Evolutionary conservation across 2,888 invertebrate species (phyloP).

Genomic region (Eledone cirrhosa): DNA sequence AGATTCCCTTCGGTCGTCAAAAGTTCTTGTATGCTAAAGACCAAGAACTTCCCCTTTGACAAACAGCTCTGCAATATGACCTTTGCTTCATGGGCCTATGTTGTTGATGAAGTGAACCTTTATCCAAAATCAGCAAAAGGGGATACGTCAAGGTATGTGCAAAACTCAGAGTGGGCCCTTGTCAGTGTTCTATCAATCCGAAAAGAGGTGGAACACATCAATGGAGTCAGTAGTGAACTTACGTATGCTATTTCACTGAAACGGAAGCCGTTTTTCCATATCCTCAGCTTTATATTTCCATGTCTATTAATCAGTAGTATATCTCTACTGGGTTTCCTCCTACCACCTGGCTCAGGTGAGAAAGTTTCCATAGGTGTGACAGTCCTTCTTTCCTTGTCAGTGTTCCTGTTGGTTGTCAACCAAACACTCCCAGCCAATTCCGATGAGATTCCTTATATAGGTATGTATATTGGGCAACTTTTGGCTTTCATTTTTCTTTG

Average conservation of each 20-base stretch:
- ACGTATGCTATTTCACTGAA: slow-evolving; percentile 27
- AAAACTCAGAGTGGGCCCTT: slow-evolving; percentile 31
- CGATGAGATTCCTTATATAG: slow-evolving; percentile 59
- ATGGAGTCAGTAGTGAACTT: neutral
- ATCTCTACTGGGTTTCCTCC: slow-evolving; percentile 45
- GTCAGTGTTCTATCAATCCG: neutral
- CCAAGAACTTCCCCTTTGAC: slow-evolving; percentile 25
- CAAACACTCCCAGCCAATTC: slow-evolving; percentile 61
- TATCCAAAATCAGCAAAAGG: neutral
- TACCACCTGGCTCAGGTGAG: slow-evolving; percentile 56
- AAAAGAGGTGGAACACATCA: slow-evolving; percentile 8
- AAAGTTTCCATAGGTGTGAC: slow-evolving; percentile 60
- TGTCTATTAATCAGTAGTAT: slow-evolving; percentile 49
- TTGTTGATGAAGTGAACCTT: slow-evolving; percentile 23
- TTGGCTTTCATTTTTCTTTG: neutral
- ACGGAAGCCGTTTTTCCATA: slow-evolving; percentile 53
- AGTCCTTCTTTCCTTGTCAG: slow-evolving; percentile 59
- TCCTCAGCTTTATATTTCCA: slow-evolving; percentile 54
- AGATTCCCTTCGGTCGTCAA: slow-evolving; percentile 27
- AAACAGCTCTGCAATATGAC: slow-evolving; percentile 27
- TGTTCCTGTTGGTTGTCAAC: slow-evolving; percentile 59
- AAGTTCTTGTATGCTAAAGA: slow-evolving; percentile 7
- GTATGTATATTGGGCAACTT: slow-evolving; percentile 38
- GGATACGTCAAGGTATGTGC: neutral
- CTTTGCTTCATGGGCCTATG: slow-evolving; percentile 30